Conservation (phyloP, 2,888 invertebrate genomes). For the Athalia circularis region DNA sequence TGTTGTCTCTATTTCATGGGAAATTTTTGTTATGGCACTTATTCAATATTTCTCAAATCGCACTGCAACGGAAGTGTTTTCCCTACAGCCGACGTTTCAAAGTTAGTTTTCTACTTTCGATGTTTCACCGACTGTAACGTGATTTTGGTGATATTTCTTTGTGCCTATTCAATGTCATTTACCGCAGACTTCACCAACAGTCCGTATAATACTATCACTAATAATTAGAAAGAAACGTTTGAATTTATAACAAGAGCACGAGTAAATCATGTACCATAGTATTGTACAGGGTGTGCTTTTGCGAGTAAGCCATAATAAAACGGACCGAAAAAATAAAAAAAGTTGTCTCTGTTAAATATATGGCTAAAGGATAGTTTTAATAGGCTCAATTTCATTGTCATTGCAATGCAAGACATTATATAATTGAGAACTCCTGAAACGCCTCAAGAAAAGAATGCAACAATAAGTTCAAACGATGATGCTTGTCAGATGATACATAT, state of each 20-base stretch:
- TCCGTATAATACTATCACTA: conserved; percentile 12
- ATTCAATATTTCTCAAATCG: neutral
- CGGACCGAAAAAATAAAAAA: no score
- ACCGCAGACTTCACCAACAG: conserved; percentile 17
- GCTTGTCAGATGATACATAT: neutral
- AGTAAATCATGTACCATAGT: conserved; percentile 6
- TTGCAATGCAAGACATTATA: neutral
- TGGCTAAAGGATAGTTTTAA: neutral
- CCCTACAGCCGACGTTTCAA: neutral
- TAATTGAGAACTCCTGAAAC: conserved; percentile 16
- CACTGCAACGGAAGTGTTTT: neutral
- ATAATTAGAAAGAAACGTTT: conserved; percentile 8
- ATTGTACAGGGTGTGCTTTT: conserved; percentile 35
- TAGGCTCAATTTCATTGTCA: conserved; percentile 21
- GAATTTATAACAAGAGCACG: conserved; percentile 23
- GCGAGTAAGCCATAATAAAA: conserved; percentile 29
- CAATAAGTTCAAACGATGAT: neutral
- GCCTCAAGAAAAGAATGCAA: neutral
- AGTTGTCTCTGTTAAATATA: conserved; percentile 31
- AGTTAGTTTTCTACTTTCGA: conserved; percentile 13
- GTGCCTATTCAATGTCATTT: conserved; percentile 1
- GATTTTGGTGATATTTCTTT: conserved; percentile 18
- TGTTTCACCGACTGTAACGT: conserved; percentile 11
- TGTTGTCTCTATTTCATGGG: no score
- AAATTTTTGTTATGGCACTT: neutral